Percentiles rank a stretch among this genome's conserved stretches.
Conservation (phyloP, 1,140 invertebrate species). For the Limonius californicus region DNA sequence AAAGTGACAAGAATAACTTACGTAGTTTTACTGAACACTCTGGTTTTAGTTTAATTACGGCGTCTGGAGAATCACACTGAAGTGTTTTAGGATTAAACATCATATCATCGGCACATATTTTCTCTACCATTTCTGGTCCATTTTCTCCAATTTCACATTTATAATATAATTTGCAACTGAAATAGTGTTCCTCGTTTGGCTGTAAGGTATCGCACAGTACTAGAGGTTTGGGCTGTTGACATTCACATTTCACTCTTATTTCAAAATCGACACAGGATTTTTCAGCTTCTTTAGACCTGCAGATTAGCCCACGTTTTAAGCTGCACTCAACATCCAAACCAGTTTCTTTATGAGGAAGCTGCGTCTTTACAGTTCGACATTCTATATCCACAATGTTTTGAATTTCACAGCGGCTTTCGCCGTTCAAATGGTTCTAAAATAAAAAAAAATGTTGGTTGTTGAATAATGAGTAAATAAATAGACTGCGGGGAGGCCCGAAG, state of each 20-base stretch:
- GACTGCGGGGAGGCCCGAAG: too few species aligned
- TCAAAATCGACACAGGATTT: constrained; percentile 66
- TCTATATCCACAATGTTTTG: constrained; percentile 67
- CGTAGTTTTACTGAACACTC: too few species aligned
- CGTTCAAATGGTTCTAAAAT: constrained; percentile 42
- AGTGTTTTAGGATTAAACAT: constrained; percentile 59
- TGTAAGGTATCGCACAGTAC: constrained; percentile 43
- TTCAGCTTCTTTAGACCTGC: constrained; percentile 47
- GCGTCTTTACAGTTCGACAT: constrained; percentile 63
- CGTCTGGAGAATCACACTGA: constrained; percentile 60
- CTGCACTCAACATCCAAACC: constrained; percentile 72
- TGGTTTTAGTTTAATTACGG: constrained; percentile 58
- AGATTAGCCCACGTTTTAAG: constrained; percentile 66
- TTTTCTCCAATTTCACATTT: constrained; percentile 50
- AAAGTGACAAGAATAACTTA: too few species aligned
- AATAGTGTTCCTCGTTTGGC: constrained; percentile 50
- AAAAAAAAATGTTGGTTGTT: neutral
- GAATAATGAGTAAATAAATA: neutral
- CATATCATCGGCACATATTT: constrained; percentile 55
- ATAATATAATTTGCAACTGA: constrained; percentile 58
- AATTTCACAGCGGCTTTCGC: constrained; percentile 53
- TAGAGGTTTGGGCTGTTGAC: constrained; percentile 33
- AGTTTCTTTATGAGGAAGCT: constrained; percentile 61
- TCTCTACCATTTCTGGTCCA: constrained; percentile 50
- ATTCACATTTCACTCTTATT: constrained; percentile 66